These are phyloP conservation scores for Agonopterix arenella DNA, from an alignment of 2,888 invertebrate genomes.

Conservation along the genomic window DNA sequence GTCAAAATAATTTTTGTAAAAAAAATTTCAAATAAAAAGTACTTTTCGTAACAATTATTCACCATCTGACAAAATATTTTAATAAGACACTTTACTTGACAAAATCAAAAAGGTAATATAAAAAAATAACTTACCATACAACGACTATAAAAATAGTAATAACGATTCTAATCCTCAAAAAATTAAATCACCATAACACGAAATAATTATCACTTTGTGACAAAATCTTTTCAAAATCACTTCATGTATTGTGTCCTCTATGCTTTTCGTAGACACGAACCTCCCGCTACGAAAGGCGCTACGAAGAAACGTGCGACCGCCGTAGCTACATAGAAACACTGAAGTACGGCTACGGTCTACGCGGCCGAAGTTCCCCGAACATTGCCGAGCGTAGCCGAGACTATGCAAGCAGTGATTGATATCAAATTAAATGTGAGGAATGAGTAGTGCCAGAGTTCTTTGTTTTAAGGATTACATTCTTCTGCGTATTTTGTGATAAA, in stretches of 20 bases:
- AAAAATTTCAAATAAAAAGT: not conserved
- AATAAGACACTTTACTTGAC: not conserved
- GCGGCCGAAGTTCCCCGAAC: conserved; percentile 49
- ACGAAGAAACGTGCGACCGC: conserved; percentile 47
- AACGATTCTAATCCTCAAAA: conserved; percentile 33
- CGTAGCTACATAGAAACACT: conserved; percentile 60
- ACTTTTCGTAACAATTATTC: not conserved
- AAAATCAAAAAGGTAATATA: conserved; percentile 1
- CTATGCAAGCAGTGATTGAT: conserved; percentile 71
- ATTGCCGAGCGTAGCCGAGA: conserved; percentile 49
- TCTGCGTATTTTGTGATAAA: conserved; percentile 18
- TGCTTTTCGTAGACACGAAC: conserved; percentile 3
- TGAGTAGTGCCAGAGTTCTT: conserved; percentile 67
- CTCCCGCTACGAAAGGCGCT: conserved; percentile 4
- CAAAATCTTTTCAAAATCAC: conserved; percentile 15
- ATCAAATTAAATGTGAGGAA: conserved; percentile 75
- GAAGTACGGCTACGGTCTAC: conserved; percentile 48
- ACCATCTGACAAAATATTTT: not conserved
- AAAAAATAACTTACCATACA: conserved; percentile 56
- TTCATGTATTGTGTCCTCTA: not conserved
- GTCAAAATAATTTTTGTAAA: not conserved
- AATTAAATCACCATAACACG: conserved; percentile 37
- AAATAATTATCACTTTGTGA: conserved; percentile 26
- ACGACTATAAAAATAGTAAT: conserved; percentile 27
- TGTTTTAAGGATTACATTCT: conserved; percentile 67